Base-by-base conservation (phyloP, 2,888 invertebrate species). In the Euproctis similis region DNA sequence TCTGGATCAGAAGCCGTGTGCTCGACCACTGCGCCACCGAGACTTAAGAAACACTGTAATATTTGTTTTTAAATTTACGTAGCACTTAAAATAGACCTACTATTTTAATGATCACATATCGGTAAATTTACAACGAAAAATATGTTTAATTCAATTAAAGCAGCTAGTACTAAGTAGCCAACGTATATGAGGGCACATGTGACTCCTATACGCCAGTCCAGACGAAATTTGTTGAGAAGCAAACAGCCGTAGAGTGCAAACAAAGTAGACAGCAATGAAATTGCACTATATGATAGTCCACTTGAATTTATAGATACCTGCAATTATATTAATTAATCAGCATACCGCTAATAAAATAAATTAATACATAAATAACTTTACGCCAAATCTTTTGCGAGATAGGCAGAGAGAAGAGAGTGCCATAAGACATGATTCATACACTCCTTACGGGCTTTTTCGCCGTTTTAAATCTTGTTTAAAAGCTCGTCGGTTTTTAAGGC, bases 51-150 rank as follows among this genome's bases (percentile, higher is more conserved):
- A 7, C 16, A 16, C 4, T 4, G 16, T 16, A 16, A 5, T 5
- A 4, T 7, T 16, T 4, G 16, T 4, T 16, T 16, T 16, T 5
- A 4, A 5, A 5, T 7, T 16, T 5, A 7, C 16, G 7, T 16
- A 5, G 7, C 16, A 4, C 16, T 4, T 16, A 16, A 16, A 16
- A 16, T 16, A 16, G 4, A 16, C 16, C 4, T 5, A 5, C 4
- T 5, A 16, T 19, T 10, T 40, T 41, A 71, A 57, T 89, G 87
- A 28, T 80, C 80, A 59, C 93, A 94, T 6, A 88, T 86, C 0
- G 93, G 92, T 26, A 89, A 67, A 71, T 93, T 93, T 4, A 94
- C 91, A 2, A 81, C 69, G 51, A 91, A 92, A 63, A 94, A 92
- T 4, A 92, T 84, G 59, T 94, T 93, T 28, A 93, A 81, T 67